These are phyloP conservation scores for Lasioglossum villosulum DNA, from an alignment of 2,888 invertebrate species.

Conservation along the genomic window DNA sequence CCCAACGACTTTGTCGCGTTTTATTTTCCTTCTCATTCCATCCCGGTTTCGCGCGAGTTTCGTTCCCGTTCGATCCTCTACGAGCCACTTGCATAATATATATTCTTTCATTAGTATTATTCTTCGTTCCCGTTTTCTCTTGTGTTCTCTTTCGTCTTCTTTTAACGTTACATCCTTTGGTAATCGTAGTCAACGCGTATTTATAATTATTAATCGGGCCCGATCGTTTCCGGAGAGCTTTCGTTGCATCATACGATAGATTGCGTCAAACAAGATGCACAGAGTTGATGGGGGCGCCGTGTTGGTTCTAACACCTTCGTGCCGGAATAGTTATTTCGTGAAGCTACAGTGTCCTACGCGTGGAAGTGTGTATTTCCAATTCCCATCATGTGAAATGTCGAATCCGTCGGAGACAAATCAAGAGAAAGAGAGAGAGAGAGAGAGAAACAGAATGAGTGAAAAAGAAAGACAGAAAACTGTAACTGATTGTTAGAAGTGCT, in stretches of 20 bases:
- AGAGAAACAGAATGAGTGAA: neutral
- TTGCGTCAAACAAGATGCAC: neutral
- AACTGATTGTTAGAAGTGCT: conserved; percentile 32
- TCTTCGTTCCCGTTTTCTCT: neutral
- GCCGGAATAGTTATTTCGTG: neutral
- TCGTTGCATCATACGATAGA: neutral
- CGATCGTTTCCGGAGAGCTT: neutral
- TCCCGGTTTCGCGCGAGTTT: conserved; percentile 28
- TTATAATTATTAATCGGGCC: neutral
- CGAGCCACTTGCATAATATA: conserved; percentile 50
- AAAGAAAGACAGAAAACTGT: neutral
- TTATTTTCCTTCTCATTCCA: conserved; percentile 11
- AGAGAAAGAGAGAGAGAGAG: neutral
- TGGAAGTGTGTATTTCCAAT: neutral
- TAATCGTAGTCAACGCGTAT: conserved; percentile 10
- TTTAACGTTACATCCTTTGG: neutral
- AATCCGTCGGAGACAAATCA: neutral
- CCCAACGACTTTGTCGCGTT: neutral
- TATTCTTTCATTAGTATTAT: neutral
- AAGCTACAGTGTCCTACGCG: neutral
- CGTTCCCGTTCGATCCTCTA: neutral
- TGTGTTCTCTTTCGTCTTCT: conserved; percentile 5
- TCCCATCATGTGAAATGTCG: neutral
- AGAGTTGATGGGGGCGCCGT: conserved; percentile 8
- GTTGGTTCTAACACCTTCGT: neutral